phyloP scores from a whole-genome alignment of 1,140 invertebrate species.

The Solenopsis fugax region DNA sequence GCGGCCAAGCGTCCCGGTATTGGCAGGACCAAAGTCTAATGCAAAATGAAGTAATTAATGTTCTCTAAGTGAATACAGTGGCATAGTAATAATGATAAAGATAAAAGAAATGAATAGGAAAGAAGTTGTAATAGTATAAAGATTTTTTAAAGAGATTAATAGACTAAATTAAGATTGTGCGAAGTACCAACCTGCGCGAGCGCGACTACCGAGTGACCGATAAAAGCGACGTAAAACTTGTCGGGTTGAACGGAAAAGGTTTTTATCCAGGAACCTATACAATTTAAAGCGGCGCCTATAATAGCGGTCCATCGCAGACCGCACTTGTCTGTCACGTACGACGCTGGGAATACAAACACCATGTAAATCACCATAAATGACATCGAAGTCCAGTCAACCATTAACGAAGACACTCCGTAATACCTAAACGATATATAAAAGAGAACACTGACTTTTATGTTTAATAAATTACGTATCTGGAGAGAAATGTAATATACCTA shows the following conservation, averaged over 20 bases:
- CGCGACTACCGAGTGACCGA: slow-evolving; percentile 91
- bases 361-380: slow-evolving; percentile 91
- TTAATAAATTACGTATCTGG: not conserved
- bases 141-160: not conserved
- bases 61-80: not conserved
- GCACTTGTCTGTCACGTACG: slow-evolving; percentile 88
- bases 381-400: slow-evolving; percentile 91
- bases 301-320: slow-evolving; percentile 83
- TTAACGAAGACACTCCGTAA: slow-evolving; percentile 86
- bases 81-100: not conserved
- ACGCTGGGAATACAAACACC: slow-evolving; percentile 90
- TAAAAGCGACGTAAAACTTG: slow-evolving; percentile 89
- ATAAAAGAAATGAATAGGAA: not conserved
- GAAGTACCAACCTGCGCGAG: slow-evolving; percentile 86
- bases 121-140: not conserved
- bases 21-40: slow-evolving; percentile 89
- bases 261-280: slow-evolving; percentile 92
- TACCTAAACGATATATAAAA: slow-evolving; percentile 79
- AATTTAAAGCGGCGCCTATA: slow-evolving; percentile 82
- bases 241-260: slow-evolving; percentile 88
- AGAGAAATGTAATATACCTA: slow-evolving; percentile 76
- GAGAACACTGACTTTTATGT: not conserved
- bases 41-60: not conserved
- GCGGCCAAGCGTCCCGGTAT: slow-evolving; percentile 92
- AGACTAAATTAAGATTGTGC: slow-evolving; percentile 24